Conservation (phyloP, 2,888 invertebrate species). For the Sphaeridia pumilis region DNA sequence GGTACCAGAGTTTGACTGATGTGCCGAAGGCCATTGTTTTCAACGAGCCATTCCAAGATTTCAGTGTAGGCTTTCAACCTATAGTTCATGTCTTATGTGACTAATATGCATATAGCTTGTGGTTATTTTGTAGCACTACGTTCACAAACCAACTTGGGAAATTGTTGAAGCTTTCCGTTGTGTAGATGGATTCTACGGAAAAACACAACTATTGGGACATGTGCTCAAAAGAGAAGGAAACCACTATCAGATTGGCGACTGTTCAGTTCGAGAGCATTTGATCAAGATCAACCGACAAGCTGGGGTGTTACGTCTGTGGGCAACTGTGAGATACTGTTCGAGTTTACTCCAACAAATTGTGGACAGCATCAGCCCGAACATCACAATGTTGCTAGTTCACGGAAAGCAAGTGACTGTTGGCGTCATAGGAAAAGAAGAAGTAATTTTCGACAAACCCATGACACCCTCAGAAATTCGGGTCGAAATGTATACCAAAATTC, state of each 20-base stretch:
- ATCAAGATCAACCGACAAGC: constrained; percentile 65
- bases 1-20: constrained; percentile 90
- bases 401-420: constrained; percentile 97
- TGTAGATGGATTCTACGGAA: constrained; percentile 61
- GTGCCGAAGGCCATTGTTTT: constrained; percentile 72
- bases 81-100: not conserved
- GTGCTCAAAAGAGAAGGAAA: constrained; percentile 69
- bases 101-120: not conserved
- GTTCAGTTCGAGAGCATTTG: constrained; percentile 54
- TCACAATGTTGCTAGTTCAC: constrained; percentile 92
- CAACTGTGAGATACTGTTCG: constrained; percentile 87
- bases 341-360: constrained; percentile 87
- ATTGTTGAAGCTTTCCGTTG: constrained; percentile 58
- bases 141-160: constrained; percentile 56
- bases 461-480: constrained; percentile 89
- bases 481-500: constrained; percentile 79
- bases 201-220: constrained; percentile 73
- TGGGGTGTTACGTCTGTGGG: constrained; percentile 78
- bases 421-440: constrained; percentile 85
- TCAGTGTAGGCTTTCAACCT: constrained; percentile 40
- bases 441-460: constrained; percentile 94
- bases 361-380: constrained; percentile 95
- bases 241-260: constrained; percentile 44
- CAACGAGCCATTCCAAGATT: constrained; percentile 48
- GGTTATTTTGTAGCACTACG: constrained; percentile 45